Percentiles rank a stretch among this genome's conserved stretches.
phyloP scores from a whole-genome alignment of 2,797 vertebrate genomes.

The Amblyraja radiata region DNA sequence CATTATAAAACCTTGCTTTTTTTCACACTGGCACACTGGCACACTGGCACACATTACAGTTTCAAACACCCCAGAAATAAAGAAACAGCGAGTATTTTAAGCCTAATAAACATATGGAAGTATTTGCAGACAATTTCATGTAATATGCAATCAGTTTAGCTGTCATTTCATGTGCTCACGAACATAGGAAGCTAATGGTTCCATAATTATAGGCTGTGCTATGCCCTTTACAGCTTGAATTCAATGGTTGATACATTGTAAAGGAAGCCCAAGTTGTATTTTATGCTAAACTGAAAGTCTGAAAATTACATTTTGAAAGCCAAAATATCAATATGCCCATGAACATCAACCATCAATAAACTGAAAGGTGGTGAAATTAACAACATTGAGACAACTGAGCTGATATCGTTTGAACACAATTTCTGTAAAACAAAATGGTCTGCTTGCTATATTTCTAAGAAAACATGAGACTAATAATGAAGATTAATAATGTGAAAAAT shows the following conservation, averaged over 20 bases:
- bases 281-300: background rate
- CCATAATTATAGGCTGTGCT: background rate
- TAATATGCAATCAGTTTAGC: background rate
- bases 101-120: background rate
- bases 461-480: no score
- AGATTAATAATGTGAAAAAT: background rate
- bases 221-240: conserved; percentile 20
- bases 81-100: background rate
- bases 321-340: background rate
- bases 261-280: background rate
- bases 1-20: background rate
- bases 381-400: background rate
- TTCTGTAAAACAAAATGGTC: background rate
- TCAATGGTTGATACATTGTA: background rate
- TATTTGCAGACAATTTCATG: background rate
- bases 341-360: background rate
- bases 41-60: background rate
- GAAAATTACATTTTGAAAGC: background rate
- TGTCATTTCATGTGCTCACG: background rate
- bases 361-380: background rate
- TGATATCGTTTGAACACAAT: background rate
- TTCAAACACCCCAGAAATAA: background rate
- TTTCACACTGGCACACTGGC: background rate
- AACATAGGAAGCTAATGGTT: background rate
- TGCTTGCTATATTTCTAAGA: background rate